These are phyloP conservation scores for Mormyrus proboscirostris DNA, from an alignment of 2,797 vertebrate species.

Conservation along the genomic window DNA sequence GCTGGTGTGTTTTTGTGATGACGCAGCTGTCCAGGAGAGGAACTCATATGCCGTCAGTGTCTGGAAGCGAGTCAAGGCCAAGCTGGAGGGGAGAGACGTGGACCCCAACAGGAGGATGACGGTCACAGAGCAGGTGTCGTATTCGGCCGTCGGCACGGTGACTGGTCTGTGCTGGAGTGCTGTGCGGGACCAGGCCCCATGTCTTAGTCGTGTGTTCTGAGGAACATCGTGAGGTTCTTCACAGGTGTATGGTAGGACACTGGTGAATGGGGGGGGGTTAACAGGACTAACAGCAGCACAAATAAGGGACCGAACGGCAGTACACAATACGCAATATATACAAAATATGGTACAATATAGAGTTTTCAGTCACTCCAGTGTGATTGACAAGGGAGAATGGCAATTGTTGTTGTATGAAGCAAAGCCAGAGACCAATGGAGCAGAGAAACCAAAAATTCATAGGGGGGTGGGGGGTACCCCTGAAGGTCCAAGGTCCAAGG, in stretches of 20 bases:
- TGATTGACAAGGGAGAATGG: not conserved
- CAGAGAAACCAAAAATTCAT: not conserved
- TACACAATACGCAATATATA: not conserved
- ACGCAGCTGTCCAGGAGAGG: constrained; percentile 89
- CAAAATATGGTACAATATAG: not conserved
- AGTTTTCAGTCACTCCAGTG: not conserved
- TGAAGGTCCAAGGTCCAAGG: not conserved
- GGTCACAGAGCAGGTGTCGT: constrained; percentile 87
- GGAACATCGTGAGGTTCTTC: not conserved
- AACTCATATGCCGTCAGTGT: constrained; percentile 98
- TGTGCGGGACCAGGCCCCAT: not conserved
- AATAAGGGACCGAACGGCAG: not conserved
- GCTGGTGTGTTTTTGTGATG: not conserved
- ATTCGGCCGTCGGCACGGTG: not conserved
- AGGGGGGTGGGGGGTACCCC: not conserved
- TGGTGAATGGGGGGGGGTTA: not conserved
- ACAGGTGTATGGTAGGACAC: not conserved
- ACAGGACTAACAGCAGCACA: not conserved
- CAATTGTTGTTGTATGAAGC: not conserved
- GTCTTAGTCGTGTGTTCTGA: not conserved
- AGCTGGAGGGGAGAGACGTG: constrained; percentile 92
- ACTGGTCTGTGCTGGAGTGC: not conserved
- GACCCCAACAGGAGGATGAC: constrained; percentile 96
- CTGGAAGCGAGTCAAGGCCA: constrained; percentile 98
- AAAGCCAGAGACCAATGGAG: not conserved